Evolutionary conservation across 1,140 invertebrate species (phyloP), one percentile per base, ranked within the genome.

Genomic region (Triops longicaudatus): DNA sequence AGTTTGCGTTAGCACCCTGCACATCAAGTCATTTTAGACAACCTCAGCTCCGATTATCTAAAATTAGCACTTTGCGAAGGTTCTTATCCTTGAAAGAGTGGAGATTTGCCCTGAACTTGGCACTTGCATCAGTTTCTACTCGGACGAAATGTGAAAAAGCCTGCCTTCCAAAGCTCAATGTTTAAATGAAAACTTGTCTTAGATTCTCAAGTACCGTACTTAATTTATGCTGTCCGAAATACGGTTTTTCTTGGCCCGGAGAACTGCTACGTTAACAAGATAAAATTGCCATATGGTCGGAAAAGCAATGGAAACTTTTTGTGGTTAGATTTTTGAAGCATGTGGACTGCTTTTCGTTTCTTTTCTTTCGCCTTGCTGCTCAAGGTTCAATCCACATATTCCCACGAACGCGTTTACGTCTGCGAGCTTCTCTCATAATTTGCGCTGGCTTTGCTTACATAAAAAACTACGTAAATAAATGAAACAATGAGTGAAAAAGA

Each of bases 1-100:
- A 41, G 22, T 76, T 71, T 71, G 43, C n/a, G 26, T 71, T 71
- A 72, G 26, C 27, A 26, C 27, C 44, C 28, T 63, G 28, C 22
- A 75, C 42, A 75, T 22, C 27, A 31, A 75, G 26, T 63, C 44
- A 42, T 75, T 75, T 22, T 10, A 42, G 27, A 17, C 44, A 77
- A 73, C 26, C 72, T 6, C 72, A 31, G 42, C 26, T 75, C 75
- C 28, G 17, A 50, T 75, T 43, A 43, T 75, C n/a, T 28, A 44
- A 75, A 78, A 44, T 17, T 44, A 44, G 76, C 22, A 26, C 26
- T 44, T 74, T 41, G n/a, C 27, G 12, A 71, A 63, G 17, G 50
- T 63, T 63, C 50, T 63, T 22, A 63, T 9, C 50, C 50, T 63
- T 63, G 50, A 63, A 63, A 63, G 50, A 63, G 17, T 63, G 3